phyloP scores from a whole-genome alignment of 2,113 vertebrate genomes.

The Turdus rufiventris region DNA sequence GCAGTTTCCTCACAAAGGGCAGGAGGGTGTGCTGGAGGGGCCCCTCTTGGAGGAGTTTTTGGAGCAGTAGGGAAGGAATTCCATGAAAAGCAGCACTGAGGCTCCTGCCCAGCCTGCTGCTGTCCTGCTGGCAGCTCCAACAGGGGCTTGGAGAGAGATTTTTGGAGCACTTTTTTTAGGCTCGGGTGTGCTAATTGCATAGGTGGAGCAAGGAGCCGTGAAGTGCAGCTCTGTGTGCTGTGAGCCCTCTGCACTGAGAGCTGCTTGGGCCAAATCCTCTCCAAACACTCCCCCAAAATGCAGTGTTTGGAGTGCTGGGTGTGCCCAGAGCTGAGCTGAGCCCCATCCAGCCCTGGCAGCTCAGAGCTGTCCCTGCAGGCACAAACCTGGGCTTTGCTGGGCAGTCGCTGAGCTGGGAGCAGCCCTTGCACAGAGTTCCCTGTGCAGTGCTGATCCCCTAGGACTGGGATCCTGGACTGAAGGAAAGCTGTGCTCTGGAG shows the following conservation, averaged over 20 bases:
- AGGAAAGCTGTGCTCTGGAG: neutral
- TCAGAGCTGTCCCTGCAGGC: neutral
- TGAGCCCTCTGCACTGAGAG: neutral
- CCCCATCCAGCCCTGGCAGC: neutral
- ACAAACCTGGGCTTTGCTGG: neutral
- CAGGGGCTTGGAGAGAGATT: neutral
- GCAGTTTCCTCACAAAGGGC: neutral
- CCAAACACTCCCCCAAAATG: neutral
- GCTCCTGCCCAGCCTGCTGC: neutral
- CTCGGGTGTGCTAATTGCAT: accelerated
- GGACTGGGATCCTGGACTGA: accelerated
- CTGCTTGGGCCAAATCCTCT: neutral
- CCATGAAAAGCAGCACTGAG: neutral
- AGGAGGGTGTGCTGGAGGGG: neutral
- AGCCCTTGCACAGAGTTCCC: accelerated
- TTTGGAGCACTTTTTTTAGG: neutral
- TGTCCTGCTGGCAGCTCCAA: neutral
- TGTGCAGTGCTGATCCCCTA: accelerated
- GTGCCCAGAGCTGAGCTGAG: neutral
- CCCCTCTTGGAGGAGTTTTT: neutral
- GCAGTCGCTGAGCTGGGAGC: accelerated
- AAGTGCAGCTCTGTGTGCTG: neutral
- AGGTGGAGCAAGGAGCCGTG: accelerated
- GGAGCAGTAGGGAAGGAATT: neutral
- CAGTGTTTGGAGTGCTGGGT: neutral